These are phyloP conservation scores for Perccottus glenii DNA, from an alignment of 2,113 vertebrate species.

Conservation along the genomic window DNA sequence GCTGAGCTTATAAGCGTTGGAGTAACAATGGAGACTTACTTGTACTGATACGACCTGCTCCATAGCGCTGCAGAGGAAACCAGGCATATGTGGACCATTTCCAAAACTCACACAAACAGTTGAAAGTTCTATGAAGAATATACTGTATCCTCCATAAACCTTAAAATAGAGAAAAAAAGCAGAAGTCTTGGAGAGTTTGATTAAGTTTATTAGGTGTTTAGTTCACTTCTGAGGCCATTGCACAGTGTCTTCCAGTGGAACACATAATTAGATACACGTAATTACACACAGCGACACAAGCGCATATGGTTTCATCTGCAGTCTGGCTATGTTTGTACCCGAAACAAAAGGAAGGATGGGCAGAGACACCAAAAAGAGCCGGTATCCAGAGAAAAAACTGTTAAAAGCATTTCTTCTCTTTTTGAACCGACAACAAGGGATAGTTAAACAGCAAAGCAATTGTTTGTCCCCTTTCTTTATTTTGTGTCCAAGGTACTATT, in stretches of 20 bases:
- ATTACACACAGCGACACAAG: slow-evolving; percentile 47
- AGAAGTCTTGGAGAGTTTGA: slow-evolving; percentile 26
- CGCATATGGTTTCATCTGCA: slow-evolving; percentile 61
- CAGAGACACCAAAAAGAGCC: slow-evolving; percentile 41
- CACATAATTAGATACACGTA: slow-evolving; percentile 56
- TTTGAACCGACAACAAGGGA: slow-evolving; percentile 50
- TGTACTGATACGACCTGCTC: too few species aligned
- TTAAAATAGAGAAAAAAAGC: slow-evolving; percentile 16
- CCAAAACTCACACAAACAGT: too few species aligned
- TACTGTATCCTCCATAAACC: slow-evolving; percentile 6
- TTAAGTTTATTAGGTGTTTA: slow-evolving; percentile 43
- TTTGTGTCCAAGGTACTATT: slow-evolving; percentile 45
- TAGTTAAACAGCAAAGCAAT: slow-evolving; percentile 38
- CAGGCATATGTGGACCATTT: too few species aligned
- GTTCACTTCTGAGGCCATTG: slow-evolving; percentile 42
- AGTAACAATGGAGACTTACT: too few species aligned
- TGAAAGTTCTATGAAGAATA: too few species aligned
- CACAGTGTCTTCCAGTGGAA: slow-evolving; percentile 29
- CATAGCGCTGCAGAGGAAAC: too few species aligned
- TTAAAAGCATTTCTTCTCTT: slow-evolving; percentile 25
- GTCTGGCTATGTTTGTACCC: slow-evolving; percentile 46
- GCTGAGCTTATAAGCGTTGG: too few species aligned
- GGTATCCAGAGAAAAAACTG: slow-evolving; percentile 40
- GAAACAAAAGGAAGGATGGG: slow-evolving; percentile 45
- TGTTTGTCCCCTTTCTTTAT: slow-evolving; percentile 39